phyloP scores from a whole-genome alignment of 2,113 vertebrate genomes.

The Siphamia tubifer region DNA sequence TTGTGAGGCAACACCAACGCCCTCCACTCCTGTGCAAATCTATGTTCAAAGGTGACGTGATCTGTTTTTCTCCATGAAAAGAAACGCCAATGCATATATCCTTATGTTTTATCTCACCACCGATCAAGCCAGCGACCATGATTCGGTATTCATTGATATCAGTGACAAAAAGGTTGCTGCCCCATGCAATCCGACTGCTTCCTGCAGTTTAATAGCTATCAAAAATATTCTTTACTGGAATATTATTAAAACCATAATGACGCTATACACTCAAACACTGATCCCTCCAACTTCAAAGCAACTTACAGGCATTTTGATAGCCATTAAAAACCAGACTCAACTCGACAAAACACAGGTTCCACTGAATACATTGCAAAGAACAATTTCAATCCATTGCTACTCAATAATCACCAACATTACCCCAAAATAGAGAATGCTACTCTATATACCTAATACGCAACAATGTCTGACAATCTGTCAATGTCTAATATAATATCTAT shows the following conservation, averaged over 20 bases:
- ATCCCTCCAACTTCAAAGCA: constrained; percentile 46
- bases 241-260: constrained; percentile 37
- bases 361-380: constrained; percentile 66
- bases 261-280: constrained; percentile 49
- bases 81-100: constrained; percentile 50
- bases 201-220: constrained; percentile 78
- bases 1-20: constrained; percentile 36
- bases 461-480: constrained; percentile 67
- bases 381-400: constrained; percentile 73
- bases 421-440: constrained; percentile 75
- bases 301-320: constrained; percentile 73
- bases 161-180: constrained; percentile 9
- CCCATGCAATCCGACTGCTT: constrained; percentile 49
- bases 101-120: constrained; percentile 39
- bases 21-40: constrained; percentile 68
- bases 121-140: constrained; percentile 38
- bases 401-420: constrained; percentile 76
- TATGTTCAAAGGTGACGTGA: constrained; percentile 32
- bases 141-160: constrained; percentile 33
- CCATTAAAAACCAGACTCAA: constrained; percentile 72
- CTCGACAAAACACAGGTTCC: constrained; percentile 73
- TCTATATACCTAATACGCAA: constrained; percentile 78
- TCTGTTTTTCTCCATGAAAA: constrained; percentile 30
- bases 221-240: constrained; percentile 67
- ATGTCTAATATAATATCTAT: constrained; percentile 66